A percentile compares a stretch with the other conserved stretches of the same genome.
Conservation (phyloP, 2,113 vertebrate species). For the Hyla sarda region DNA sequence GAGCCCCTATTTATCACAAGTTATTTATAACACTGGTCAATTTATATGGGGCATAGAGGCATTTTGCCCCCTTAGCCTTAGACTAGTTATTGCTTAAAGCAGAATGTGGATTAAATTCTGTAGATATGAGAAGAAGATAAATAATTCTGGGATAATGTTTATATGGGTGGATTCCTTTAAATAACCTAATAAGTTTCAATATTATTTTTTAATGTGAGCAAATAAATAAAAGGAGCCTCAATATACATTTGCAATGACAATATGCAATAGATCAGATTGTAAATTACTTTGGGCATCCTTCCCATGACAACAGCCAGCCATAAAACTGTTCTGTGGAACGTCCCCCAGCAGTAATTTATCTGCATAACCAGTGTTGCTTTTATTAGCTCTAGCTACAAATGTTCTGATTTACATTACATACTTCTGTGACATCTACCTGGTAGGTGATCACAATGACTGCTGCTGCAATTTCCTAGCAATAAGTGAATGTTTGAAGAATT, state of each 20-base stretch:
- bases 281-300: constrained; percentile 27
- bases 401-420: constrained; percentile 71
- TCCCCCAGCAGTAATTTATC: constrained; percentile 27
- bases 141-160: not conserved
- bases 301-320: constrained; percentile 33
- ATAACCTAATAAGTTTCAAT: not conserved
- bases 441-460: constrained; percentile 72
- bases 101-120: not conserved
- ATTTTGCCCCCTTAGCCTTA: no score
- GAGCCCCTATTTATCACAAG: no score
- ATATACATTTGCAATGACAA: not conserved
- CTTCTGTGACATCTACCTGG: constrained; percentile 69
- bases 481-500: constrained; percentile 75
- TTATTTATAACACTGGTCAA: no score
- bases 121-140: not conserved
- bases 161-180: not conserved
- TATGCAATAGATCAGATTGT: not conserved
- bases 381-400: constrained; percentile 69
- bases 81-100: no score
- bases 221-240: constrained; percentile 20
- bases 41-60: no score
- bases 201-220: not conserved
- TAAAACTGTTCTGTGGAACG: constrained; percentile 64
- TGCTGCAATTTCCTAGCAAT: constrained; percentile 75
- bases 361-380: constrained; percentile 58